These are phyloP conservation scores for Drusus annulatus DNA, from an alignment of 1,140 invertebrate species.

Conservation along the genomic window DNA sequence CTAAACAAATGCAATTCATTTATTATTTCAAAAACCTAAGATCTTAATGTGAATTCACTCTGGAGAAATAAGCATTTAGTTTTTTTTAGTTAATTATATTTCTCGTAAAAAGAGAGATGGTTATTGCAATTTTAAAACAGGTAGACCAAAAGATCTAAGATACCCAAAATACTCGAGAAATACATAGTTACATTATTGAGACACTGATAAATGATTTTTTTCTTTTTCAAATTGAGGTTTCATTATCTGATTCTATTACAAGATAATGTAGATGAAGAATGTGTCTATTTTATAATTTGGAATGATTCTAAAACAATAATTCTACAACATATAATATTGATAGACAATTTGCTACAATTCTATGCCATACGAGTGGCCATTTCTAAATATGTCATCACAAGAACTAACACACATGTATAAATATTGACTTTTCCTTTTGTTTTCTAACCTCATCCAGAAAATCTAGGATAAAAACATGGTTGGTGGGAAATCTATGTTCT, in stretches of 20 bases:
- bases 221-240: too few species aligned
- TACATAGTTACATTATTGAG: background rate
- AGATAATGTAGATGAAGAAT: background rate
- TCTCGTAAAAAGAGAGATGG: background rate
- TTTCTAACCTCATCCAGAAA: too few species aligned
- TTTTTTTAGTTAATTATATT: conserved; percentile 2
- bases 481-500: too few species aligned
- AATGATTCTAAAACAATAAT: conserved; percentile 35
- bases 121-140: conserved; percentile 3
- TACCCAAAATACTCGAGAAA: background rate
- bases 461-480: too few species aligned
- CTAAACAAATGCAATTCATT: background rate
- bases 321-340: conserved; percentile 39
- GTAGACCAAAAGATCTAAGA: background rate
- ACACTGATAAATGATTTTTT: background rate
- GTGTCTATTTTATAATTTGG: conserved; percentile 8
- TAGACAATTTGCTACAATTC: conserved; percentile 18
- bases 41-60: background rate
- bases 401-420: conserved; percentile 36
- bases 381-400: conserved; percentile 36
- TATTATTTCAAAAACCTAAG: background rate
- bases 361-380: conserved; percentile 22
- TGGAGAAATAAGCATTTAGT: conserved; percentile 29
- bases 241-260: background rate
- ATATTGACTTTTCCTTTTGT: background rate